A percentile compares a stretch with the other conserved stretches of the same genome.
Conservation (phyloP, 2,888 invertebrate species). For the Kuschelorhynchus macadamiae region DNA sequence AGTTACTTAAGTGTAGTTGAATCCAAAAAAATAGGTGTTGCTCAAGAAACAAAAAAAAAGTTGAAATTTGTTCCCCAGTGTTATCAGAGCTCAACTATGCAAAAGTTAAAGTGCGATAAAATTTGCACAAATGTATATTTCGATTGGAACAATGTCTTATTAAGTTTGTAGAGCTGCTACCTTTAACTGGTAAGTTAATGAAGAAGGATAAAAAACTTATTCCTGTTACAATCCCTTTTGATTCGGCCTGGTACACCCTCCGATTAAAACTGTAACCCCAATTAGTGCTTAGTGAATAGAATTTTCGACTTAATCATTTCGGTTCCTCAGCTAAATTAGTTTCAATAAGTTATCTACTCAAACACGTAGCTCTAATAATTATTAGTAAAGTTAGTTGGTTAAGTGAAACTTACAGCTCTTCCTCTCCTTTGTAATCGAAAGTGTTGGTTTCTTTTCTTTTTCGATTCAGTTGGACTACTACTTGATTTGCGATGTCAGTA, state of each 20-base stretch:
- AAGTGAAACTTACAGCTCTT: constrained; percentile 47
- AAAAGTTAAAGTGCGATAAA: too few relatives aligned
- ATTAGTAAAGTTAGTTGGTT: constrained; percentile 48
- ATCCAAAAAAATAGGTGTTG: too few relatives aligned
- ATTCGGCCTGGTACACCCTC: constrained; percentile 6
- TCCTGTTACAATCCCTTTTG: too few relatives aligned
- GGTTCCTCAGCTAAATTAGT: constrained; percentile 34
- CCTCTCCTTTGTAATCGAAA: constrained; percentile 43
- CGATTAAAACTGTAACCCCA: constrained; percentile 25
- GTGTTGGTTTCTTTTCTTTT: constrained; percentile 33
- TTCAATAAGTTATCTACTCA: constrained; percentile 44
- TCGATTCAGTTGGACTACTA: constrained; percentile 55
- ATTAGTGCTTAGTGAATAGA: constrained; percentile 38
- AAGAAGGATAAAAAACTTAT: too few relatives aligned
- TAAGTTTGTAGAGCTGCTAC: too few relatives aligned
- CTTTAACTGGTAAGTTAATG: too few relatives aligned
- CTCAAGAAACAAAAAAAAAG: too few relatives aligned
- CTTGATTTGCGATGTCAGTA: constrained; percentile 55
- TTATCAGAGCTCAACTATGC: too few relatives aligned
- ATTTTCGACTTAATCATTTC: constrained; percentile 36
- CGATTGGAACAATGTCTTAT: too few relatives aligned
- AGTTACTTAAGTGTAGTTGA: too few relatives aligned
- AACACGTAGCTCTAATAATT: constrained; percentile 33
- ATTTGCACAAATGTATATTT: too few relatives aligned
- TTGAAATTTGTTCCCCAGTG: too few relatives aligned